Evolutionary conservation across 2,888 invertebrate genomes (phyloP), one percentile per base, ranked within the genome.

Genomic region (Prionchulus punctatus): DNA sequence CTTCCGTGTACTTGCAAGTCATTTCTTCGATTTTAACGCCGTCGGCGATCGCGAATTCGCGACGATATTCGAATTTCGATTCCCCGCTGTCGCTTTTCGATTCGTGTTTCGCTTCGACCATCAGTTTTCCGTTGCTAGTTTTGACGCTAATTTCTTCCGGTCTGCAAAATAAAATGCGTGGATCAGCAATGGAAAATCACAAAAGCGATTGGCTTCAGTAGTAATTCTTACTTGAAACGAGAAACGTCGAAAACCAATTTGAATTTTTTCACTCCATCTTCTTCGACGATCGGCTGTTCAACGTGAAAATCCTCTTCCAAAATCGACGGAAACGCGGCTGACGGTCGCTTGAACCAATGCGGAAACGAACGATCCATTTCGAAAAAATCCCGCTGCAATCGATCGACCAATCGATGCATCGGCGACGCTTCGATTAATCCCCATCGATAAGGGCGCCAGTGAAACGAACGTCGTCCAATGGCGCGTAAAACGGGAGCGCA

Each of bases 231-330:
- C 55, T 60, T 60, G 58, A 63, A 63, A 15, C 60, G 59, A n/a
- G 61, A 61, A 2, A 64, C 62, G 43, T 63, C 63, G 30, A 63
- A 64, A 25, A 60, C 59, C 15, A 63, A 50, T 43, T 61, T 60
- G 60, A 63, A 63, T 59, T 63, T 63, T 45, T 62, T 62, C 26
- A 55, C 45, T 28, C 63, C 63, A 43, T 62, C 53, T 42, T 63
- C 63, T 43, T 64, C 62, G 48, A 63, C 60, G 55, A 63, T 63
- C n/a, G 63, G 63, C 30, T 62, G 50, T 21, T 55, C 55, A 30
- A 62, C 30, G 26, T 55, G 61, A 55, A 54, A 62, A 3, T 28
- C 25, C 30, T 63, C 62, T 18, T 12, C 7, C 36, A 12, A 7
- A n/a, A n/a, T n/a, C n/a, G n/a, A n/a, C n/a, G n/a, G n/a, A n/a